Evolutionary conservation across 2,888 invertebrate genomes (phyloP).

Genomic region (Heliconius sara): DNA sequence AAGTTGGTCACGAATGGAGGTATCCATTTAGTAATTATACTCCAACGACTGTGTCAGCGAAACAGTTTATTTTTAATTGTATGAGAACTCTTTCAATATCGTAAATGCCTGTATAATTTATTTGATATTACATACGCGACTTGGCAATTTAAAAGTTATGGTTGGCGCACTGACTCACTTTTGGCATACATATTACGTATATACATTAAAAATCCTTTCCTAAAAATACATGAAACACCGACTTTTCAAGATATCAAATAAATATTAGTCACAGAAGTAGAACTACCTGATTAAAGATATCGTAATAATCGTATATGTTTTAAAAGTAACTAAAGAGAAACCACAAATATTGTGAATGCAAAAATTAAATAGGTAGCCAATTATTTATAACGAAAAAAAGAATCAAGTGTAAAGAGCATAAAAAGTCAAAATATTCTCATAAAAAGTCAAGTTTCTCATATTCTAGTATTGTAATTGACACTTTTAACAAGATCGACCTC

Average conservation of each 20-base stretch:
- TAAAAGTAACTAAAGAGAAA: neutral
- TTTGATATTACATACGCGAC: neutral
- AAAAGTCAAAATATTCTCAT: too few relatives aligned
- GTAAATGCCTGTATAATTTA: neutral
- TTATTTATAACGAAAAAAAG: neutral
- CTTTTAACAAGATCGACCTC: slow-evolving; percentile 39
- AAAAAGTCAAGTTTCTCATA: neutral
- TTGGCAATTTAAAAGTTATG: neutral
- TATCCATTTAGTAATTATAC: neutral
- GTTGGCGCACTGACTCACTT: neutral
- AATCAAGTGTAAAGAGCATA: too few relatives aligned
- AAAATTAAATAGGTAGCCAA: neutral
- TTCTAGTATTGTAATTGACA: slow-evolving; percentile 35
- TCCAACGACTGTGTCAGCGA: neutral
- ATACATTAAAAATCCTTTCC: neutral
- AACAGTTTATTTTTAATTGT: slow-evolving; percentile 1
- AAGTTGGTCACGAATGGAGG: neutral
- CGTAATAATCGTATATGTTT: neutral
- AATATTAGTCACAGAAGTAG: neutral
- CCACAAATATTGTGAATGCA: neutral
- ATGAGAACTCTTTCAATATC: neutral
- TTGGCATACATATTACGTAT: neutral
- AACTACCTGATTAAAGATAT: neutral
- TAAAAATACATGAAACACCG: neutral
- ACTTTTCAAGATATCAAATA: neutral